phyloP scores from a whole-genome alignment of 2,113 vertebrate species.

The Synodontis membranacea region DNA sequence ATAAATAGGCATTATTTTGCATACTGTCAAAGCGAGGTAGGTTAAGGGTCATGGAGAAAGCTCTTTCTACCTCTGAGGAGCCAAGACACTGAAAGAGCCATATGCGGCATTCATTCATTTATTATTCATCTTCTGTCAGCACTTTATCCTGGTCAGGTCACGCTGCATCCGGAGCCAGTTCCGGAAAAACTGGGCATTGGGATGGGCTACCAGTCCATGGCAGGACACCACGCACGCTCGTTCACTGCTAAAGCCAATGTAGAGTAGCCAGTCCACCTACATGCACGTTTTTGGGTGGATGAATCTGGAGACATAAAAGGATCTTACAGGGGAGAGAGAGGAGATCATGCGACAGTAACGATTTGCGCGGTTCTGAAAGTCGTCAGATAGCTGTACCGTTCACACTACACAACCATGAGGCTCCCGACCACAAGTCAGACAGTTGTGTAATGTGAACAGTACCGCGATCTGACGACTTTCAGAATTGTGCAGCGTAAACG shows the following conservation, averaged over 20 bases:
- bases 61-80: not conserved
- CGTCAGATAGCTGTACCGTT: too few species aligned
- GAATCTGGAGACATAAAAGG: not conserved
- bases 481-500: too few species aligned
- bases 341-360: too few species aligned
- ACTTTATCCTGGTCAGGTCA: slow-evolving; percentile 5
- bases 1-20: not conserved
- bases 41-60: not conserved
- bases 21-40: not conserved
- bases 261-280: not conserved
- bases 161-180: not conserved
- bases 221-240: not conserved
- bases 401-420: too few species aligned
- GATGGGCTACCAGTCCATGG: not conserved
- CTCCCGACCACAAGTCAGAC: too few species aligned
- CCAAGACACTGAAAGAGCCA: not conserved
- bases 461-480: too few species aligned
- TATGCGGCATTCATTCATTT: not conserved
- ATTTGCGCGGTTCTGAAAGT: too few species aligned
- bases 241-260: not conserved
- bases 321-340: not conserved
- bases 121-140: not conserved
- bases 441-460: too few species aligned
- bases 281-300: not conserved
- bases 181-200: not conserved